Conservation (phyloP, 2,113 vertebrate genomes). For the Tringa solitaria region DNA sequence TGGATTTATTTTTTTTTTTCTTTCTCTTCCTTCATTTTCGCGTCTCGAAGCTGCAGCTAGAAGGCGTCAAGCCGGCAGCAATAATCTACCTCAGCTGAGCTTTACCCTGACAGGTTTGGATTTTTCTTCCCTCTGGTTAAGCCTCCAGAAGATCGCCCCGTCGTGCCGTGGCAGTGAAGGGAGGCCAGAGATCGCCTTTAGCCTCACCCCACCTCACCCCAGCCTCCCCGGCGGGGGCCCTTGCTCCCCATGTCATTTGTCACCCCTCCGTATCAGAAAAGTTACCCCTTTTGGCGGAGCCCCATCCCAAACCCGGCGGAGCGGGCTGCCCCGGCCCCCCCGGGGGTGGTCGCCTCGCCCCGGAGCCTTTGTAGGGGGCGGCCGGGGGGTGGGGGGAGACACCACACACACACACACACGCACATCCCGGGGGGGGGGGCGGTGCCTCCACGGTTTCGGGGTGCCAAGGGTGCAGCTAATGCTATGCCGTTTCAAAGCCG, state of each 20-base stretch:
- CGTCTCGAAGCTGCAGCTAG: background rate
- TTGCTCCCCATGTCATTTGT: background rate
- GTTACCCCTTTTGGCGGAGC: background rate
- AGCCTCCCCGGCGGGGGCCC: background rate
- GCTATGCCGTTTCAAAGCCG: background rate
- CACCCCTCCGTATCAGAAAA: background rate
- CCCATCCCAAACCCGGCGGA: background rate
- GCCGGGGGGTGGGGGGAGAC: accelerated
- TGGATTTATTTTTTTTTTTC: background rate
- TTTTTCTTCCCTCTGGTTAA: background rate
- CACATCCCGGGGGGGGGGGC: accelerated
- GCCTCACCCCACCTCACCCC: background rate
- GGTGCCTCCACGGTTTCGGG: background rate
- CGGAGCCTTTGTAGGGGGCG: background rate
- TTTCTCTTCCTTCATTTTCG: background rate
- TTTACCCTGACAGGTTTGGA: background rate
- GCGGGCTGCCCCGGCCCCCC: background rate
- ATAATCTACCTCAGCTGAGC: background rate
- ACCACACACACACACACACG: background rate
- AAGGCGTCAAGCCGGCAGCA: slow-evolving; percentile 7
- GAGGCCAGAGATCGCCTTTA: background rate
- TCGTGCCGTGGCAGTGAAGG: background rate
- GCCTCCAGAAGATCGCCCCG: background rate
- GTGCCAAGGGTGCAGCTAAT: background rate
- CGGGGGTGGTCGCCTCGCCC: no score